Evolutionary conservation across 2,113 vertebrate species (phyloP).

Genomic region (Argyrosomus japonicus): DNA sequence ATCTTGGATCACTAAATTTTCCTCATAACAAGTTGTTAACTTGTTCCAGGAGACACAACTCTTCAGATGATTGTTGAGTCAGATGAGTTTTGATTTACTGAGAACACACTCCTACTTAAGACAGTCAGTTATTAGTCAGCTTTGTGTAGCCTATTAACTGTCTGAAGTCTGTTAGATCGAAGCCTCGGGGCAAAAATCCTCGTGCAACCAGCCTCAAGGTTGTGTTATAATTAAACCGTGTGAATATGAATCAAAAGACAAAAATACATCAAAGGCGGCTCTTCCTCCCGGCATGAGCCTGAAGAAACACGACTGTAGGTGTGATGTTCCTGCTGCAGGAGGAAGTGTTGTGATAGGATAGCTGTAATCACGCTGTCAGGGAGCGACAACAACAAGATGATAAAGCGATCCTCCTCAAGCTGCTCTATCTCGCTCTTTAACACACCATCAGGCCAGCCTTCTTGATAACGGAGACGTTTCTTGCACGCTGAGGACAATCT

Average conservation of each 20-base stretch:
- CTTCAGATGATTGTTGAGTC: not conserved
- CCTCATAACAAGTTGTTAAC: not conserved
- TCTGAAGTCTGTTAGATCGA: slow-evolving; percentile 9
- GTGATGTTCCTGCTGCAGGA: slow-evolving; percentile 40
- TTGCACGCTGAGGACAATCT: slow-evolving; percentile 10
- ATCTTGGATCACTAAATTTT: not conserved
- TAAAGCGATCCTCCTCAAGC: slow-evolving; percentile 49
- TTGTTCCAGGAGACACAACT: not conserved
- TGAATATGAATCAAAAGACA: not conserved
- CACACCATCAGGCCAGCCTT: slow-evolving; percentile 19
- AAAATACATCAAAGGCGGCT: not conserved
- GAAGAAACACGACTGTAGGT: slow-evolving; percentile 5
- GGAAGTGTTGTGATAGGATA: slow-evolving; percentile 38
- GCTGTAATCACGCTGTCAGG: slow-evolving; percentile 20
- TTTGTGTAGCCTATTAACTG: not conserved
- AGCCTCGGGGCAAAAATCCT: slow-evolving; percentile 17
- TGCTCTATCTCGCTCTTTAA: not conserved
- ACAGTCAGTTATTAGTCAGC: not conserved
- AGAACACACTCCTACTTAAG: not conserved
- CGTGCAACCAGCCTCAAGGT: not conserved
- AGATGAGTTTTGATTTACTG: not conserved
- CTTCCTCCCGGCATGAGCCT: not conserved
- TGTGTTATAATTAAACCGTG: slow-evolving; percentile 5
- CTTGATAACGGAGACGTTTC: slow-evolving; percentile 28
- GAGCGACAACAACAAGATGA: slow-evolving; percentile 44